Evolutionary conservation across 2,113 vertebrate genomes (phyloP).

Genomic region (Mystacornis crossleyi): DNA sequence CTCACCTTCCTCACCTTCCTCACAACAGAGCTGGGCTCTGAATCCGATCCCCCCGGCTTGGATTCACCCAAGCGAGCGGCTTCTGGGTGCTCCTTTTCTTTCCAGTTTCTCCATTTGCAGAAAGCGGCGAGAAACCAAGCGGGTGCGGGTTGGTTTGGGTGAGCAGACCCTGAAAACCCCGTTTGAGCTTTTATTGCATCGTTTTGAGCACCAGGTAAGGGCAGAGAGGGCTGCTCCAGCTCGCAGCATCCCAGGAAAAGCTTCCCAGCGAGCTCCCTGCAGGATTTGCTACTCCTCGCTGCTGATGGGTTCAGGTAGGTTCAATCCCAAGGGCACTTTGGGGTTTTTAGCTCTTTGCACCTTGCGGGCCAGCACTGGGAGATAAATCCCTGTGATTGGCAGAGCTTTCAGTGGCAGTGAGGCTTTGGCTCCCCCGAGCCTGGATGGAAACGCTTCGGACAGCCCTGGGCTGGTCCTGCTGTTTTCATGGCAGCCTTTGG

Average conservation of each 20-base stretch:
- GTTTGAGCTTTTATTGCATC: neutral
- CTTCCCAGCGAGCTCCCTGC: neutral
- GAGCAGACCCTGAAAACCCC: neutral
- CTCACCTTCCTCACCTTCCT: neutral
- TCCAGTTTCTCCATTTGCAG: neutral
- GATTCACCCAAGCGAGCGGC: neutral
- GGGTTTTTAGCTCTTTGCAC: neutral
- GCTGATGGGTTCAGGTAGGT: neutral
- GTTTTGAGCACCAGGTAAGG: neutral
- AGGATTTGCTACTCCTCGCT: neutral
- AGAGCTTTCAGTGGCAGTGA: neutral
- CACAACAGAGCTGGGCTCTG: rapidly evolving
- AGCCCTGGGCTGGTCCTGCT: rapidly evolving
- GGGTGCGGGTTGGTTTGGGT: neutral
- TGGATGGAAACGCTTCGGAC: neutral
- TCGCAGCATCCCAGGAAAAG: neutral
- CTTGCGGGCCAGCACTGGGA: neutral
- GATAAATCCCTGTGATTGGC: neutral
- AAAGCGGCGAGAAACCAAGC: neutral
- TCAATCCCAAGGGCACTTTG: neutral
- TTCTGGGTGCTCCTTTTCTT: neutral
- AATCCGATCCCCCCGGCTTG: rapidly evolving
- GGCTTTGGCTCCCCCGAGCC: neutral
- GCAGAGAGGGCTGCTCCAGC: neutral
- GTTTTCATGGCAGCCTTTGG: neutral